Evolutionary conservation across 2,797 vertebrate genomes (phyloP), one percentile per base, ranked within the genome.

Genomic region (Clamator glandarius): DNA sequence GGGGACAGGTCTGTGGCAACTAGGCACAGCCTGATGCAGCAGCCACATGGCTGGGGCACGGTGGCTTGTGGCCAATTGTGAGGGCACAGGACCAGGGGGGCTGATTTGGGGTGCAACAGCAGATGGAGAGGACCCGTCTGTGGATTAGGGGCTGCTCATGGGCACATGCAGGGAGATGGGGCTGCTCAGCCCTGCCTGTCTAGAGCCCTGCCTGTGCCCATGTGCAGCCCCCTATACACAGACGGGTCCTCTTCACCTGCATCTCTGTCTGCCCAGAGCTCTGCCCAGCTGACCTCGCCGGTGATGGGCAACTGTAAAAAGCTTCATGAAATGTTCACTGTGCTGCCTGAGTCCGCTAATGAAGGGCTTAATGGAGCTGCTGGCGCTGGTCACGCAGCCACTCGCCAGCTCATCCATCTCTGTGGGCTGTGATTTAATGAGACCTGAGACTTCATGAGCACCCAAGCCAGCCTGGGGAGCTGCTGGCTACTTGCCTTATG

Each of bases 41-140:
- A 3, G 21, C 48, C 1, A 2, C 39, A 15, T 26, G 26, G 33
- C 31, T 52, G 20, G 2, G 2, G 11, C 0, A 0, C 0, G 2
- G 44, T 23, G 42, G 14, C 42, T 73, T 54, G 15, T 33, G 54
- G 36, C 24, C 7, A 31, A 41, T 62, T 46, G 36, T 0, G 1
- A 10, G 50, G 25, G 21, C 23, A 35, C 15, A 3, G 57, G 25
- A 33, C 15, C 2, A 1, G 29, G 4, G 25, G 4, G 3, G 31
- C 31, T 2, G 1, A 59, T 69, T 76, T 39, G 46, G 15, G 18
- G 11, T 33, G 54, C 0, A 1, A 36, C 24, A 41, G 41, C 39
- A 8, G 50, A 25, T 31, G 44, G 31, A 55, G 46, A 17, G 8
- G 51, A 41, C 28, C 42, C 2, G 1, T 42, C 18, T 0, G 0